Conservation (phyloP, 2,113 vertebrate species). For the Rhombomys opimus region DNA sequence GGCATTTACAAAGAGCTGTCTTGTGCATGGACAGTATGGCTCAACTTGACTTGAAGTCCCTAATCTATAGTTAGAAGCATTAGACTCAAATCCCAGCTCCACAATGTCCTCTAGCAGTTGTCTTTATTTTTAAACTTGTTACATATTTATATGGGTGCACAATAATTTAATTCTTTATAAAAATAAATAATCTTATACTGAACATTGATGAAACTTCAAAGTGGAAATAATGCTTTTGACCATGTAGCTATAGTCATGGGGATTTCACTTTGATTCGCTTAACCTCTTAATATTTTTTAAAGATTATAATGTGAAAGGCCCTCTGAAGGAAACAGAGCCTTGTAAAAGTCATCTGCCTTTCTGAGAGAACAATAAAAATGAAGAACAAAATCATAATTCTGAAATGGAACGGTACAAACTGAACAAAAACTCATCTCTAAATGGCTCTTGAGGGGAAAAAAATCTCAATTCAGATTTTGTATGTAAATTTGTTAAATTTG, state of each 20-base stretch:
- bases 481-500: not conserved
- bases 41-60: constrained; percentile 14
- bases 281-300: not conserved
- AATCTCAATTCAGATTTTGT: constrained; percentile 17
- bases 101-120: not conserved
- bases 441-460: not conserved
- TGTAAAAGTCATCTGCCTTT: constrained; percentile 25
- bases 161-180: constrained; percentile 51
- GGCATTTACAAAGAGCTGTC: constrained; percentile 27
- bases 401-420: not conserved
- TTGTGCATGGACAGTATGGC: not conserved
- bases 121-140: constrained; percentile 53
- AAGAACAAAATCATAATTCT: not conserved
- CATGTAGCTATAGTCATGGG: not conserved
- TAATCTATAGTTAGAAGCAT: constrained; percentile 27
- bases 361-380: constrained; percentile 14
- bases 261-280: not conserved
- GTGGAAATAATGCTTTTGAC: constrained; percentile 36
- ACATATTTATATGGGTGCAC: not conserved
- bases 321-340: not conserved
- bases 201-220: not conserved
- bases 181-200: constrained; percentile 45
- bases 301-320: not conserved
- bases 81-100: constrained; percentile 10
- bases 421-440: not conserved